Conservation (phyloP, 1,140 invertebrate species). For the Melipona quadrifasciata region DNA sequence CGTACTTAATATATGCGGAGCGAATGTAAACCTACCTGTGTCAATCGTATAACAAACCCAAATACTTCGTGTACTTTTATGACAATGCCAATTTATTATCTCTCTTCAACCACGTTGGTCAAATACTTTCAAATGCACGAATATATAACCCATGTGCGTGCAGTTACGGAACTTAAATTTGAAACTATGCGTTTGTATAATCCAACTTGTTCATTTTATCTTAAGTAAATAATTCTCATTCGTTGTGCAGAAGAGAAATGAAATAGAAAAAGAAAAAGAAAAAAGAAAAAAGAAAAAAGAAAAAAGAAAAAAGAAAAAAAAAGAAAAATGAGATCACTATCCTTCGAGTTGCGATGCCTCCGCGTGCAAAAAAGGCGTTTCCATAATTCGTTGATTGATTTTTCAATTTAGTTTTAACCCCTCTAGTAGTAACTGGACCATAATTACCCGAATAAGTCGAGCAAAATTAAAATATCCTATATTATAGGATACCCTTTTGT, state of each 20-base stretch:
- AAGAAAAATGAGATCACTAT: conserved; percentile 68
- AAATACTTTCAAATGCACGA: background rate
- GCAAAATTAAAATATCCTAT: conserved; percentile 37
- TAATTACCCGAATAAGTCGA: conserved; percentile 24
- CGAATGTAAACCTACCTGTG: conserved; percentile 71
- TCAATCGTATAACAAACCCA: conserved; percentile 32
- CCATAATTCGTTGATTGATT: conserved; percentile 65
- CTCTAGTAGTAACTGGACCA: conserved; percentile 44
- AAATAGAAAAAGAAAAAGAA: conserved; percentile 24
- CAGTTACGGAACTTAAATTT: conserved; percentile 20
- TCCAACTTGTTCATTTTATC: background rate
- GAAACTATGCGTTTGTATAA: background rate
- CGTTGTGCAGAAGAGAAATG: conserved; percentile 34
- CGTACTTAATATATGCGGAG: conserved; percentile 82
- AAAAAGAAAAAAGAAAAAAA: conserved; percentile 26
- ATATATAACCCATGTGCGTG: background rate
- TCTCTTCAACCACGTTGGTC: background rate
- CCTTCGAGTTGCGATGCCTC: conserved; percentile 44
- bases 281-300: conserved; percentile 59
- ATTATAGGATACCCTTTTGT: conserved; percentile 25
- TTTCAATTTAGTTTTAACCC: conserved; percentile 13
- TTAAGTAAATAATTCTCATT: conserved; percentile 11
- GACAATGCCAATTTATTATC: background rate
- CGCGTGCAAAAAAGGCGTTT: conserved; percentile 51
- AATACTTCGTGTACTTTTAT: background rate